Evolutionary conservation across 2,113 vertebrate genomes (phyloP).

Genomic region (Pelodiscus sinensis): DNA sequence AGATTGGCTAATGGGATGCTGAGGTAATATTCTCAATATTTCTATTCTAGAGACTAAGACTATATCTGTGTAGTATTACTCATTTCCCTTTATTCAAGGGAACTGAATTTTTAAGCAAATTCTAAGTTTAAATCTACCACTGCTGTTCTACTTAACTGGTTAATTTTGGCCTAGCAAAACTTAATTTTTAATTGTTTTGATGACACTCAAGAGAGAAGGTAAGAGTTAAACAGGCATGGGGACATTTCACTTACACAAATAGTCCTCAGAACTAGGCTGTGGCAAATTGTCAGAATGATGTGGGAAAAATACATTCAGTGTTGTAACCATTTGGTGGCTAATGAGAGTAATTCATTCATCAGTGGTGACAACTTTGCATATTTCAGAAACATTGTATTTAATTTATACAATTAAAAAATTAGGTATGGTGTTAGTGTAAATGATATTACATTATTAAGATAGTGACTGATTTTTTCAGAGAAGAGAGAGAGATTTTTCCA

Average conservation of each 20-base stretch:
- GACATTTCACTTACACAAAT: not conserved
- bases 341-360: not conserved
- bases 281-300: accelerated
- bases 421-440: not conserved
- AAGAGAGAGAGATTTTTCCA: not conserved
- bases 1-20: not conserved
- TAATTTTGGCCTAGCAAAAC: not conserved
- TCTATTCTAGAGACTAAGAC: not conserved
- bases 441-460: not conserved
- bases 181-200: not conserved
- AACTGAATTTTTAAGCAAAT: not conserved
- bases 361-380: not conserved
- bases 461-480: not conserved
- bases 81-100: not conserved
- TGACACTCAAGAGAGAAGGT: not conserved
- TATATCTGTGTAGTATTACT: not conserved
- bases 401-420: not conserved
- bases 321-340: not conserved
- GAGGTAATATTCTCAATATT: not conserved
- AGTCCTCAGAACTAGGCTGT: not conserved
- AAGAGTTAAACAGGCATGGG: not conserved
- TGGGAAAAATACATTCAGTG: not conserved
- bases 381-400: not conserved
- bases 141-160: not conserved
- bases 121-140: not conserved